A percentile compares a stretch with the other conserved stretches of the same genome.
These are phyloP conservation scores for Monomorium pharaonis DNA, from an alignment of 1,140 invertebrate genomes.

Conservation along the genomic window DNA sequence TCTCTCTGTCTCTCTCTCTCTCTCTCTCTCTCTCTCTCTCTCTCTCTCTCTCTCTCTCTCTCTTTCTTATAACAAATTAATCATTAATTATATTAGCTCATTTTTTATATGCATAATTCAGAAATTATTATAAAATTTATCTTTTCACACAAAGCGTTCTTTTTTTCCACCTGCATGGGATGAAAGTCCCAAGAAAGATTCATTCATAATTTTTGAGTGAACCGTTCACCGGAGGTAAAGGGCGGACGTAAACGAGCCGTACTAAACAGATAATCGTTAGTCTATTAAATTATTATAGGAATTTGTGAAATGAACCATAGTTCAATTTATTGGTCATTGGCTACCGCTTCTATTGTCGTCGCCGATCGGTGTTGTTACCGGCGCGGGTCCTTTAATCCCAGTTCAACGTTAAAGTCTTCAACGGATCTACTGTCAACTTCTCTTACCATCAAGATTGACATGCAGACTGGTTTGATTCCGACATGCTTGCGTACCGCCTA, in stretches of 20 bases:
- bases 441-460: constrained; percentile 76
- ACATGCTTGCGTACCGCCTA: neutral
- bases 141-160: constrained; percentile 35
- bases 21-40: too few species aligned
- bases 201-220: constrained; percentile 64
- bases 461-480: constrained; percentile 42
- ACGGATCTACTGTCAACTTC: constrained; percentile 73
- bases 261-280: constrained; percentile 85
- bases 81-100: neutral
- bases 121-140: neutral
- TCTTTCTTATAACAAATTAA: neutral
- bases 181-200: constrained; percentile 37
- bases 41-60: too few species aligned
- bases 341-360: constrained; percentile 77
- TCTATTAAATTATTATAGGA: constrained; percentile 85
- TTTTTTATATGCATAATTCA: neutral
- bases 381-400: constrained; percentile 77
- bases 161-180: neutral
- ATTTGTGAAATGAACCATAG: constrained; percentile 84
- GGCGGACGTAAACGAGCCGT: constrained; percentile 80
- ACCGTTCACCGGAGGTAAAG: neutral
- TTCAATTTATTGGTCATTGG: constrained; percentile 84
- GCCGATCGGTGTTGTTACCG: constrained; percentile 71
- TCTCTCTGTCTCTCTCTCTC: neutral
- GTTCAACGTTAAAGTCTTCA: constrained; percentile 71